These are phyloP conservation scores for Paracyclopina nana DNA, from an alignment of 1,140 invertebrate genomes.

Conservation along the genomic window DNA sequence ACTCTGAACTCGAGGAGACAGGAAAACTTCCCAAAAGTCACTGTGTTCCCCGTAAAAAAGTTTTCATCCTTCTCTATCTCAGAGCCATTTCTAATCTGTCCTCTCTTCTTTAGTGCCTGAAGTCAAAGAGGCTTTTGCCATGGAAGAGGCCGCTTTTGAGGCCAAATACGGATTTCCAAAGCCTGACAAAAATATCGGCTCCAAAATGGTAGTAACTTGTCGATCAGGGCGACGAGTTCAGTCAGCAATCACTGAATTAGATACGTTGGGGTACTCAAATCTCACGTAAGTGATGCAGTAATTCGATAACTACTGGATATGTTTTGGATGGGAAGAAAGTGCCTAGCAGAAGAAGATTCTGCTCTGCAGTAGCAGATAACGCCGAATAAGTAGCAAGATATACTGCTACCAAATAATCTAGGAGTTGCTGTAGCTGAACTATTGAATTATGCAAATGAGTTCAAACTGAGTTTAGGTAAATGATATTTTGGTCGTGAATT, in stretches of 20 bases:
- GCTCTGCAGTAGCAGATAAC: neutral
- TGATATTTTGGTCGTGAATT: no score
- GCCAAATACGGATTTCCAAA: conserved; percentile 1
- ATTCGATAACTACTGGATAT: neutral
- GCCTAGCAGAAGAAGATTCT: neutral
- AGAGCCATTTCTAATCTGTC: neutral
- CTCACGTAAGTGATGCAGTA: neutral
- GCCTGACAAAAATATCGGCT: neutral
- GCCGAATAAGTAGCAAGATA: no score
- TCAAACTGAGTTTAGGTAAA: no score
- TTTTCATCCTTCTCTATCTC: neutral
- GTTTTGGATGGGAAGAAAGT: neutral
- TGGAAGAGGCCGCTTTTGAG: conserved; percentile 1
- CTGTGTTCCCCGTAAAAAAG: conserved; percentile 17
- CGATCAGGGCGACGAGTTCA: conserved; percentile 1
- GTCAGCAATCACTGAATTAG: neutral
- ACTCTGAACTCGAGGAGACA: conserved; percentile 9
- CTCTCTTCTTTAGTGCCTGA: neutral
- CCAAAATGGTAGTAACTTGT: neutral
- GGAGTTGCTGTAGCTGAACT: no score
- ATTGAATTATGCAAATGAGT: no score
- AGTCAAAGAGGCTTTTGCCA: neutral
- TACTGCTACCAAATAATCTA: no score
- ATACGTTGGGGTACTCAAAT: neutral
- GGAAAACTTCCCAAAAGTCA: conserved; percentile 18